A percentile compares a stretch with the other conserved stretches of the same genome.
Conservation (phyloP, 2,113 vertebrate genomes). For the Caranx ignobilis region DNA sequence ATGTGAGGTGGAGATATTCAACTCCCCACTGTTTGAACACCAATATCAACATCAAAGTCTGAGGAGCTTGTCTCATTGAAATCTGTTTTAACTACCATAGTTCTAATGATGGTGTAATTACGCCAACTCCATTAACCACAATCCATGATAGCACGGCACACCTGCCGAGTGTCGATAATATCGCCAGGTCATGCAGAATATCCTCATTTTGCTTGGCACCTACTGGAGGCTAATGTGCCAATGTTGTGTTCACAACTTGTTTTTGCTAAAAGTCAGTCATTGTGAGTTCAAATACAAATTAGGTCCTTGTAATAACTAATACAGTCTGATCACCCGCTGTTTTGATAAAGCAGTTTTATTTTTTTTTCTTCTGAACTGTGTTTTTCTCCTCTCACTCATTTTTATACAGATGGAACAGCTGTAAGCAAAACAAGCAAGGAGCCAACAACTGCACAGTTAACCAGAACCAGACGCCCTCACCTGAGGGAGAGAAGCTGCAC, state of each 20-base stretch:
- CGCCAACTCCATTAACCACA: neutral
- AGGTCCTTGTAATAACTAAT: neutral
- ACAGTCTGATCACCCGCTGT: no score
- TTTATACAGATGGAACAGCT: constrained; percentile 93
- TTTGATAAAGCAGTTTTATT: no score
- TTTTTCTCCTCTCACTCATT: neutral
- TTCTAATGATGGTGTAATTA: neutral
- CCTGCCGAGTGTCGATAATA: neutral
- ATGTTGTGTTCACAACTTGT: neutral
- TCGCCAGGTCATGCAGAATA: neutral
- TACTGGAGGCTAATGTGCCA: neutral
- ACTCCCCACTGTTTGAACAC: neutral
- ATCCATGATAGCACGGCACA: neutral
- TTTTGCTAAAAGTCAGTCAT: neutral
- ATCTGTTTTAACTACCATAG: no score
- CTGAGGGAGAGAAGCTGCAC: constrained; percentile 97
- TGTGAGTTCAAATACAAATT: neutral
- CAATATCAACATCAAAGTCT: neutral
- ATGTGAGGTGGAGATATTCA: neutral
- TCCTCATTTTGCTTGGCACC: no score
- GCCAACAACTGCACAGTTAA: constrained; percentile 92
- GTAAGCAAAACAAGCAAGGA: constrained; percentile 96
- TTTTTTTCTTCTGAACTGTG: no score
- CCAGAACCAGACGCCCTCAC: constrained; percentile 93
- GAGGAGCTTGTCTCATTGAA: no score